Conservation (phyloP, 92 coral and sea anemone genomes). For the Porites cylindrica region DNA sequence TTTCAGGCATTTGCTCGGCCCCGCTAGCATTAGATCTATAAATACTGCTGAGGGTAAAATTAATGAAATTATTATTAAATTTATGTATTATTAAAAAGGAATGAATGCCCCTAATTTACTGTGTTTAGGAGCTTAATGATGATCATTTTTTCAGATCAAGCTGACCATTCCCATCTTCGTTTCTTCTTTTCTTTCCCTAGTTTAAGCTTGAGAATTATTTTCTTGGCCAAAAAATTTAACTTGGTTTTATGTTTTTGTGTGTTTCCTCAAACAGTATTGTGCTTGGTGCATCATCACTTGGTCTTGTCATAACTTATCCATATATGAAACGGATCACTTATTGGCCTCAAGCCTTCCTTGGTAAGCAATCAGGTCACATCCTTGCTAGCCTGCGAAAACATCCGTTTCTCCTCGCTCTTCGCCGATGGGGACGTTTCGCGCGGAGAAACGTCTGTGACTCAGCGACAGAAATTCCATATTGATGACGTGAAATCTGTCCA, state of each 20-base stretch:
- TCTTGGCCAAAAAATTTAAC: background rate
- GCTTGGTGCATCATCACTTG: conserved; percentile 86
- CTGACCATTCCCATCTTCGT: background rate
- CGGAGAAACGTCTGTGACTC: too few species aligned
- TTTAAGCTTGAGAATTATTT: background rate
- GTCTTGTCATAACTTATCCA: conserved; percentile 85
- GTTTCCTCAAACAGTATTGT: conserved; percentile 58
- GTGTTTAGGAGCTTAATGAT: too few species aligned
- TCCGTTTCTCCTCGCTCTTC: too few species aligned
- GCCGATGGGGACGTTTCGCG: too few species aligned
- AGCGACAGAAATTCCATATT: too few species aligned
- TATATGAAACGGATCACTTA: conserved; percentile 92
- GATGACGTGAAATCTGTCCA: too few species aligned
- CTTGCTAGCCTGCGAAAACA: background rate
- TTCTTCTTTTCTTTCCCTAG: background rate
- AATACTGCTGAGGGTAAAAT: too few species aligned
- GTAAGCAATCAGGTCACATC: conserved; percentile 41
- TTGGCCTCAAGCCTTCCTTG: conserved; percentile 96
- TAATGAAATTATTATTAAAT: too few species aligned
- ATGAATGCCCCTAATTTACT: too few species aligned
- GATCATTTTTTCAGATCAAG: background rate
- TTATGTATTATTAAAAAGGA: too few species aligned
- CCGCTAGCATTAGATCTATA: too few species aligned
- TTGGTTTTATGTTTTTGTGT: background rate
- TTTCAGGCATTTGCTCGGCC: too few species aligned